Evolutionary conservation across 1,140 invertebrate species (phyloP).

Genomic region (Pristionchus pacificus): DNA sequence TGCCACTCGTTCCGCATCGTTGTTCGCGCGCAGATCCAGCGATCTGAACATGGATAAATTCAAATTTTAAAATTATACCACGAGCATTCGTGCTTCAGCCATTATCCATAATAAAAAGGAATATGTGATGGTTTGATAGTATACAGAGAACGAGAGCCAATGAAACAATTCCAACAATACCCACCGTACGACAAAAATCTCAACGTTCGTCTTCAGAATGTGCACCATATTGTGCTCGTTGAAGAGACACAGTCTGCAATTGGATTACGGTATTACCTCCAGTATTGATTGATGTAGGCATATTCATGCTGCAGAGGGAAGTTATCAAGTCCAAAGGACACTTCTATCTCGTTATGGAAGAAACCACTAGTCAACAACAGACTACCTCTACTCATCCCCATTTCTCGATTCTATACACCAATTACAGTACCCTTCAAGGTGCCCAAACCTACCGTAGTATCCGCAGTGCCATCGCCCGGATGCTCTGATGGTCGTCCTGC

Average conservation of each 20-base stretch:
- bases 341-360: too few species aligned
- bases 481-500: not conserved
- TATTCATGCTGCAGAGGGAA: too few species aligned
- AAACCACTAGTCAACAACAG: not conserved
- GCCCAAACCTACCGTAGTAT: not conserved
- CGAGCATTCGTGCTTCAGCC: not conserved
- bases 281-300: too few species aligned
- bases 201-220: conserved; percentile 23
- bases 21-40: conserved; percentile 19
- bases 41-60: conserved; percentile 10
- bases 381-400: too few species aligned
- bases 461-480: not conserved
- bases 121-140: not conserved
- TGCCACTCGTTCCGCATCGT: conserved; percentile 18
- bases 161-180: not conserved
- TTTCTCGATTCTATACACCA: too few species aligned
- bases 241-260: conserved; percentile 21
- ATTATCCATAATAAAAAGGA: not conserved
- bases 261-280: too few species aligned
- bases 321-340: too few species aligned
- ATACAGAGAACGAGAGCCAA: conserved; percentile 1
- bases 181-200: conserved; percentile 25
- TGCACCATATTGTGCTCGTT: conserved; percentile 24
- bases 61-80: not conserved
- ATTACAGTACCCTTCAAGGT: not conserved